Base-by-base conservation (phyloP, 2,888 invertebrate genomes). In the Ophion ellenae region DNA sequence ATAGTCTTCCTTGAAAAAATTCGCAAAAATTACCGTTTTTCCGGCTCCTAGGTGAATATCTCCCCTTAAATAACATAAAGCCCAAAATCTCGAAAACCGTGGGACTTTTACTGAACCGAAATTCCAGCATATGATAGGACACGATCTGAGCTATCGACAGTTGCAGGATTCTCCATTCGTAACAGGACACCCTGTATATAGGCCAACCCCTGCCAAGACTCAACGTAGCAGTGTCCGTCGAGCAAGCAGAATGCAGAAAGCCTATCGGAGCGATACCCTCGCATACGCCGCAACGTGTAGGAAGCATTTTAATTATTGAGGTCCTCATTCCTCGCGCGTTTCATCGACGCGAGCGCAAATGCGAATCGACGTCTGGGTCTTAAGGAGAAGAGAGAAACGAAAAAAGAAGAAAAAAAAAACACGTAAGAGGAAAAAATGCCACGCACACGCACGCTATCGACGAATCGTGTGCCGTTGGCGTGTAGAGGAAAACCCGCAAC, bases 291-390 rank as follows among this genome's bases (percentile, higher is more conserved):
- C 32, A 14, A 20, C 28, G 59, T 64, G 64, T 77, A 82, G 24
- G 47, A 82, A 77, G 71, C 45, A 82, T 77, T 82, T 82, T 71
- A 77, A 82, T 82, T 66, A 77, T 57, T n/a, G 40, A 53, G 63
- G 57, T 66, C 59, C 77, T 73, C 73, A 73, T 80, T 73, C 80
- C 57, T 36, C 64, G 64, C 76, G 71, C 28, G 45, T 73, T 77
- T 71, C 82, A 28, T 73, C 71, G 66, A 73, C 53, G 28, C 76
- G 17, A 53, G 64, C 82, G 63, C 70, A 57, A 82, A 82, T 77
- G 70, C 76, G 70, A 82, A 82, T 63, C 76, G 81, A 82, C 76
- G 66, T 82, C 66, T 64, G 53, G 75, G 17, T 53, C 73, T 40
- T 20, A 59, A 74, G 28, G 5, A 5, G 28, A 36, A 20, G 57